These are phyloP conservation scores for Etheostoma cragini DNA, from an alignment of 2,113 vertebrate genomes.

Conservation along the genomic window DNA sequence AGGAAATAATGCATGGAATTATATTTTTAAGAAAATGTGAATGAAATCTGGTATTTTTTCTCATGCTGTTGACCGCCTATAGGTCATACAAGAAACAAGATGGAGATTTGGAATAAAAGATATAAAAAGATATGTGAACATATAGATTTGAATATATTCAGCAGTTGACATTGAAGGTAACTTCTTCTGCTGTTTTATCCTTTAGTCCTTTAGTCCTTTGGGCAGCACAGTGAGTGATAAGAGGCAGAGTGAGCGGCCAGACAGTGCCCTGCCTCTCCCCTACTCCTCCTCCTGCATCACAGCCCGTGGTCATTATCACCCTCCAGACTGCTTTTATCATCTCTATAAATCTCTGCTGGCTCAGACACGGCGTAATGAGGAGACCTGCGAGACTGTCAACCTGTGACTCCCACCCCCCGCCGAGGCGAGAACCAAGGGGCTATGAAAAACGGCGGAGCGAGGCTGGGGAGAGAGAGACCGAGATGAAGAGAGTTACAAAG, in stretches of 20 bases:
- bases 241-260: conserved; percentile 22
- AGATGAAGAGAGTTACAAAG: conserved; percentile 40
- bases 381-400: conserved; percentile 67
- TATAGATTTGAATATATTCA: conserved; percentile 17
- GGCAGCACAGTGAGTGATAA: conserved; percentile 14
- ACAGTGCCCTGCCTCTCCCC: conserved; percentile 21
- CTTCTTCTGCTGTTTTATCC: conserved; percentile 37
- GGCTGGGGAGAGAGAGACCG: conserved; percentile 14
- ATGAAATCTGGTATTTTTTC: too few species aligned
- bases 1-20: background rate
- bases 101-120: background rate
- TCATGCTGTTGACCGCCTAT: background rate
- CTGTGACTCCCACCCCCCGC: conserved; percentile 63
- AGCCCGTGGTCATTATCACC: conserved; percentile 70
- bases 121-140: background rate
- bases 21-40: background rate
- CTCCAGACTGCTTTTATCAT: conserved; percentile 80
- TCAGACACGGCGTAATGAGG: conserved; percentile 74
- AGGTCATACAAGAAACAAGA: background rate
- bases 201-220: conserved; percentile 19
- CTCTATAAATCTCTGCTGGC: conserved; percentile 78
- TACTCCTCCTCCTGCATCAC: conserved; percentile 41
- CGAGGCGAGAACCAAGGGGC: conserved; percentile 31
- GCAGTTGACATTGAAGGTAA: background rate
- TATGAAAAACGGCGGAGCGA: conserved; percentile 20